Base-by-base conservation (phyloP, 1,140 invertebrate genomes). In the Macrotrachela quadricornifera region DNA sequence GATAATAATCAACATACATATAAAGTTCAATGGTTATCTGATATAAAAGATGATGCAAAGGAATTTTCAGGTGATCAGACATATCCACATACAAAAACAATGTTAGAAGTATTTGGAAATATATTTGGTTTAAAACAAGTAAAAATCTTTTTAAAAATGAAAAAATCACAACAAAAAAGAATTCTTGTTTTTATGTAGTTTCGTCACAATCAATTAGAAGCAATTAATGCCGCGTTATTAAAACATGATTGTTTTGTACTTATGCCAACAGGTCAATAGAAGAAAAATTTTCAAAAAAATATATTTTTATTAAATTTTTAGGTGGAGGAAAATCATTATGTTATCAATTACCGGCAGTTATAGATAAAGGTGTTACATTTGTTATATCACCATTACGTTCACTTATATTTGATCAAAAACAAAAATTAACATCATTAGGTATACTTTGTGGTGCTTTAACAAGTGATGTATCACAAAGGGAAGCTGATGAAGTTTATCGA, bases 241-340 rank as follows among this genome's bases (percentile, higher is more conserved):
- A 78, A 79, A 2, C 75, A 83, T 61, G 88, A 97, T 67, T 83
- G 82, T 59, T 90, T 97, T 64, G 78, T 97, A 6, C 74, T 96
- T 0, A 54, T 54, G 53, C 53, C 53, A 21, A 54, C 53, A 46
- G 92, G 73, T 30, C 8, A 4, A 30, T 30, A 30, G 21, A 30
- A 30, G 21, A 30, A 30, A 30, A 30, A 2, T 30, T 42, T 42
- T 13, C 40, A 4, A 14, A 1, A 2, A 4, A 42, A 2, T 10
- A 42, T 11, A 4, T 42, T 42, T 42, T 1, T n/a, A n/a, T n/a
- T n/a, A n/a, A n/a, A n/a, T 4, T 15, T 13, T 3, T 83, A 57
- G 87, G 87, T 51, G 70, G 70, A 40, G 70, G 70, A 36, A 71
- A 71, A 54, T 70, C 68, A 59, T 51, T 72, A 14, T 72, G 69